Percentiles rank a stretch among this genome's conserved stretches.
These are phyloP conservation scores for Shargacucullia verbasci DNA, from an alignment of 2,888 invertebrate species.

Conservation along the genomic window DNA sequence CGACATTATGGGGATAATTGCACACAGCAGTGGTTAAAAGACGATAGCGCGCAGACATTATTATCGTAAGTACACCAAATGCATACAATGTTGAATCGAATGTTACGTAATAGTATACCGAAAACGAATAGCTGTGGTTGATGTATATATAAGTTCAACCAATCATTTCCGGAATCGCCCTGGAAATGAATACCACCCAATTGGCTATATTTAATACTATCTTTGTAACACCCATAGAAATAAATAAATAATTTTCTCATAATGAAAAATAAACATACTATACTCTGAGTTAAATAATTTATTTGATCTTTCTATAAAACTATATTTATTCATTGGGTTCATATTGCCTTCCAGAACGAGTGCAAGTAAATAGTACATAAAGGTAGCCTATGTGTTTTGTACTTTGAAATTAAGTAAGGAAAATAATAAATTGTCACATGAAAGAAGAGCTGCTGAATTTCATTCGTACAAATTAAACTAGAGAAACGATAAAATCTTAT, in stretches of 20 bases:
- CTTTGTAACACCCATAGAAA: slow-evolving; percentile 68
- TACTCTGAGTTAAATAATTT: slow-evolving; percentile 80
- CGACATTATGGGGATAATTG: slow-evolving; percentile 80
- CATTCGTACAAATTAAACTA: slow-evolving; percentile 79
- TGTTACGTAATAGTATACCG: slow-evolving; percentile 57
- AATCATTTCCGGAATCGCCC: slow-evolving; percentile 53
- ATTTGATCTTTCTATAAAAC: slow-evolving; percentile 78
- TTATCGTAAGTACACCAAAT: slow-evolving; percentile 76
- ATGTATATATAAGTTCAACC: slow-evolving; percentile 32
- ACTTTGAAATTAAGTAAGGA: slow-evolving; percentile 85
- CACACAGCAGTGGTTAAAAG: slow-evolving; percentile 81
- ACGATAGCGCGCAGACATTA: slow-evolving; percentile 74
- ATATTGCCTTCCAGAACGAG: slow-evolving; percentile 75
- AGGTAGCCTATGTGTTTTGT: slow-evolving; percentile 84
- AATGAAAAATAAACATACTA: slow-evolving; percentile 79
- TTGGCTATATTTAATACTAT: slow-evolving; percentile 76
- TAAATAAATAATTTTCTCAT: slow-evolving; percentile 83
- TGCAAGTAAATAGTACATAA: slow-evolving; percentile 68
- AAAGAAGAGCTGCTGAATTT: slow-evolving; percentile 80
- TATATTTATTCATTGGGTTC: slow-evolving; percentile 68
- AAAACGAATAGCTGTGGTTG: slow-evolving; percentile 43
- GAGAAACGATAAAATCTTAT: slow-evolving; percentile 74
- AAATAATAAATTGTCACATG: slow-evolving; percentile 65
- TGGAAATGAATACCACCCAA: slow-evolving; percentile 72
- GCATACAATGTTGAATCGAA: slow-evolving; percentile 53